Percentiles rank a stretch among this genome's conserved stretches.
These are phyloP conservation scores for Girardinichthys multiradiatus DNA, from an alignment of 2,113 vertebrate genomes.

Conservation along the genomic window DNA sequence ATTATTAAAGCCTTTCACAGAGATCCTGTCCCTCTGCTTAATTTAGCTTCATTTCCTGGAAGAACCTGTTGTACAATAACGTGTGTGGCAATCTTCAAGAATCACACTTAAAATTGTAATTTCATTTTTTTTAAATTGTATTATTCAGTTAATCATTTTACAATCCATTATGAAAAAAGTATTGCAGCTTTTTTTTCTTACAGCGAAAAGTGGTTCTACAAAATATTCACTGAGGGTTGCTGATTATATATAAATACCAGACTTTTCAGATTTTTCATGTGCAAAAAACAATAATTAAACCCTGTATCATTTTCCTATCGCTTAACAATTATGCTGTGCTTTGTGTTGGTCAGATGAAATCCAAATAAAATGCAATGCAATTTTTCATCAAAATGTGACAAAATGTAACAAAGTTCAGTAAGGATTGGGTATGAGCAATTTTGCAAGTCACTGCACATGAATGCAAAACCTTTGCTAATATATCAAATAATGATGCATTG, in stretches of 20 bases:
- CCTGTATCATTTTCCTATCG: background rate
- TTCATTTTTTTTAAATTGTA: no score
- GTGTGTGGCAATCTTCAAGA: slow-evolving; percentile 19
- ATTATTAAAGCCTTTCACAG: slow-evolving; percentile 46
- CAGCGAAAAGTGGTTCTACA: background rate
- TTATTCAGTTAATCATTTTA: slow-evolving; percentile 26
- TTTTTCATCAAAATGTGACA: background rate
- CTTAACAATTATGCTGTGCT: background rate
- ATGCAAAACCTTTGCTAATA: background rate
- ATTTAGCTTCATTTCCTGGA: slow-evolving; percentile 50
- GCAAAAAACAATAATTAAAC: background rate
- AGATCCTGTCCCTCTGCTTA: slow-evolving; percentile 32
- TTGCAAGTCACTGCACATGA: background rate
- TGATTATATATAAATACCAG: background rate
- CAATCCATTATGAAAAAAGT: background rate
- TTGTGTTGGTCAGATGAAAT: background rate
- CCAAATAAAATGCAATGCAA: background rate
- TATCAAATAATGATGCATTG: slow-evolving; percentile 9
- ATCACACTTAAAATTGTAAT: background rate
- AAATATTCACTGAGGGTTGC: background rate
- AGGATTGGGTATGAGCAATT: background rate
- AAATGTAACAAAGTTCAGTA: background rate
- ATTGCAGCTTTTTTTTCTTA: slow-evolving; percentile 3
- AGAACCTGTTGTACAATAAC: slow-evolving; percentile 31
- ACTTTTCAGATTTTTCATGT: background rate